phyloP scores from a whole-genome alignment of 2,888 invertebrate species.

The Cepaea hortensis region DNA sequence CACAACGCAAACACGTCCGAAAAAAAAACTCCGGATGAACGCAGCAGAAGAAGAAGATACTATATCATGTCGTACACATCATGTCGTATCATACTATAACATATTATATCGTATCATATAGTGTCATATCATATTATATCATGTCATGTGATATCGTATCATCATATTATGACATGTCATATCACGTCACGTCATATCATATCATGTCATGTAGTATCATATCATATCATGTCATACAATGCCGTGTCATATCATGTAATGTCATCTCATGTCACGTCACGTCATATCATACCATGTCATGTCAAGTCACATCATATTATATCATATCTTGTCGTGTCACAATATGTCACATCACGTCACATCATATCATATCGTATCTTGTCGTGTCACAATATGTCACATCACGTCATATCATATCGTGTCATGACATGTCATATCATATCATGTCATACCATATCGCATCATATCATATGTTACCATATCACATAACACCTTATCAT shows the following conservation, averaged over 20 bases:
- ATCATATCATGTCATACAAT: constrained; percentile 1
- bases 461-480: background rate
- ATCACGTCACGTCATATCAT: background rate
- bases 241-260: background rate
- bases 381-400: background rate
- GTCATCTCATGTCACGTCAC: constrained; percentile 1
- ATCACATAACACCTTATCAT: background rate
- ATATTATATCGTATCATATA: too few species aligned
- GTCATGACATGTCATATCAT: background rate
- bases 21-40: too few species aligned
- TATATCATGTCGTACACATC: too few species aligned
- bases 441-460: background rate
- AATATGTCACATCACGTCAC: too few species aligned
- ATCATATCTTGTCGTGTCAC: too few species aligned
- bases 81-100: too few species aligned
- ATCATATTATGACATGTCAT: background rate
- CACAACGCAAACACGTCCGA: too few species aligned
- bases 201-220: constrained; percentile 5
- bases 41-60: too few species aligned
- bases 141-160: background rate
- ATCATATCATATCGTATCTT: background rate
- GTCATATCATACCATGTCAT: background rate
- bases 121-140: too few species aligned
- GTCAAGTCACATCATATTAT: background rate
- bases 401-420: background rate